A percentile compares a stretch with the other conserved stretches of the same genome.
Evolutionary conservation across 92 coral and sea anemone species (phyloP).

Genomic region (Ricordea florida): DNA sequence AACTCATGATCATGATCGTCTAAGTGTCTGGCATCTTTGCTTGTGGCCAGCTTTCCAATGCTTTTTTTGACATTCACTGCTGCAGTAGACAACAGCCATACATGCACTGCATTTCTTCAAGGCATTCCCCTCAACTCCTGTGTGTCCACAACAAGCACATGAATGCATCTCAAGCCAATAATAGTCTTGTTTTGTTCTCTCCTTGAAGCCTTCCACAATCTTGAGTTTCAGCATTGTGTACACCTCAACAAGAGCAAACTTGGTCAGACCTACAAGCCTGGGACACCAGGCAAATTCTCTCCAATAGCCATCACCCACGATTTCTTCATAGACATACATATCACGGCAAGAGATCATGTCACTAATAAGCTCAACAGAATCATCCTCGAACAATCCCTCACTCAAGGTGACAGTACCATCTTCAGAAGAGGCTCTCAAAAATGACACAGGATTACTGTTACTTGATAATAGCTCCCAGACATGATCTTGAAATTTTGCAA

Average conservation of each 20-base stretch:
- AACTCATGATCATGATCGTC: conserved; percentile 12
- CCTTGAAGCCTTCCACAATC: neutral
- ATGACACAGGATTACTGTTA: conserved; percentile 41
- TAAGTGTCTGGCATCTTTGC: conserved; percentile 6
- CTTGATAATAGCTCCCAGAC: conserved; percentile 24
- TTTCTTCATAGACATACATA: conserved; percentile 24
- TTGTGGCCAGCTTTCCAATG: conserved; percentile 59
- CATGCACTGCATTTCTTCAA: conserved; percentile 48
- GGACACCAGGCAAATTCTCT: conserved; percentile 29
- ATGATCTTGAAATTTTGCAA: conserved; percentile 38
- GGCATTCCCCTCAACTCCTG: conserved; percentile 3
- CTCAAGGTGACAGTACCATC: conserved; percentile 29
- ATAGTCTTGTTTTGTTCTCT: neutral
- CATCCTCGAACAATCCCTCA: conserved; percentile 19
- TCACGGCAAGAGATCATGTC: conserved; percentile 39
- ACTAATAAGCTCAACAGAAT: conserved; percentile 9
- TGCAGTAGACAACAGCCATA: conserved; percentile 49
- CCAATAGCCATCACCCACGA: conserved; percentile 13
- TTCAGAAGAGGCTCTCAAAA: conserved; percentile 10
- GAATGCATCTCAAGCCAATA: neutral
- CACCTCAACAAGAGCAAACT: conserved; percentile 41
- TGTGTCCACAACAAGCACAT: conserved; percentile 19
- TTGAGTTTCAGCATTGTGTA: conserved; percentile 34
- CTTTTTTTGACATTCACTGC: conserved; percentile 21
- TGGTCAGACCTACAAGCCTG: conserved; percentile 27